phyloP scores from a whole-genome alignment of 1,140 invertebrate genomes.

The Lordiphosa mommai region DNA sequence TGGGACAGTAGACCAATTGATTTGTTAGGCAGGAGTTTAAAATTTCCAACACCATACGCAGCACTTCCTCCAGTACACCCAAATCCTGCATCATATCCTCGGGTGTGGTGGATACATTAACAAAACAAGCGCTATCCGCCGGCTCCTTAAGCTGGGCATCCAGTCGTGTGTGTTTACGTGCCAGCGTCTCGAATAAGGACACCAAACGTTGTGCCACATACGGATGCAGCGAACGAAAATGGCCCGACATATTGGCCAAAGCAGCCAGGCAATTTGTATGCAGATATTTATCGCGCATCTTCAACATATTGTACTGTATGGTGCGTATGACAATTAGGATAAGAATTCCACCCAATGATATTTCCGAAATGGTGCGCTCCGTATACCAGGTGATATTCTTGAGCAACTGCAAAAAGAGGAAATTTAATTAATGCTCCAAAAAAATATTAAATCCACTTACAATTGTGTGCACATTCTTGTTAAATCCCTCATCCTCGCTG shows the following conservation, averaged over 20 bases:
- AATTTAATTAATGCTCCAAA: not conserved
- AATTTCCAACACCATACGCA: conserved; percentile 97
- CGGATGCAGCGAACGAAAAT: conserved; percentile 95
- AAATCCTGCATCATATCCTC: conserved; percentile 90
- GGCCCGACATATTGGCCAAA: conserved; percentile 97
- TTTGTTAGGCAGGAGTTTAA: conserved; percentile 95
- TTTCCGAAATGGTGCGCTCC: conserved; percentile 93
- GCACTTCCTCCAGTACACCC: conserved; percentile 96
- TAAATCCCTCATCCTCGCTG: conserved; percentile 97
- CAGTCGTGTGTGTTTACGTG: conserved; percentile 87
- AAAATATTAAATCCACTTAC: conserved; percentile 83
- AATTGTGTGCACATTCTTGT: conserved; percentile 95
- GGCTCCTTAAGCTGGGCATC: conserved; percentile 80
- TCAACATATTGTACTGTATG: conserved; percentile 98
- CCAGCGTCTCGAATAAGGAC: conserved; percentile 92
- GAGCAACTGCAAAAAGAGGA: conserved; percentile 83
- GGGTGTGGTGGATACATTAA: conserved; percentile 70
- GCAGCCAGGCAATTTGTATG: conserved; percentile 98
- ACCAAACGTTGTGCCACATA: conserved; percentile 97
- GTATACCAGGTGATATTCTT: conserved; percentile 95
- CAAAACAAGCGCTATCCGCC: conserved; percentile 64
- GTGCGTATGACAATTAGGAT: conserved; percentile 97
- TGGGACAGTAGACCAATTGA: conserved; percentile 94
- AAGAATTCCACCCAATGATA: conserved; percentile 96
- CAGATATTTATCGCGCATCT: conserved; percentile 97